Conservation (phyloP, 2,113 vertebrate species). For the Misgurnus mizolepis region DNA sequence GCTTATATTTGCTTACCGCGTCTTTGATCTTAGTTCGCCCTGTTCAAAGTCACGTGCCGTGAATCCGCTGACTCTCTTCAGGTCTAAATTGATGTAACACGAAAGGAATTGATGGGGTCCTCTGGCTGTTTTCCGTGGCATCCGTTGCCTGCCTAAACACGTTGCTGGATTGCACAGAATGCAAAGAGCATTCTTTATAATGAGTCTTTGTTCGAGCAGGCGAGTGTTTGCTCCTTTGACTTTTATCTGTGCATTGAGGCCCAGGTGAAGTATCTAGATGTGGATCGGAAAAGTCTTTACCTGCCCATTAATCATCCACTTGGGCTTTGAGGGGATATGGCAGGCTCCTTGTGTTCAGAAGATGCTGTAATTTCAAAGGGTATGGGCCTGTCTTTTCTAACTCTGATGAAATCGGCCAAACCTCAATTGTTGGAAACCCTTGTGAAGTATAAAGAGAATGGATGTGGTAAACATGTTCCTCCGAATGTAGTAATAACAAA, state of each 20-base stretch:
- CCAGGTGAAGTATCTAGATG: constrained; percentile 25
- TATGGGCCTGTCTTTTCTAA: background rate
- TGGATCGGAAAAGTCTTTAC: constrained; percentile 25
- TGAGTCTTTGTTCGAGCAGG: constrained; percentile 44
- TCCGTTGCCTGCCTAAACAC: constrained; percentile 48
- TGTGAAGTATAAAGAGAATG: constrained; percentile 20
- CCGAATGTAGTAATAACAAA: too few relatives aligned
- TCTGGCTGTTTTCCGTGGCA: background rate
- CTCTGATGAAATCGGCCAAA: background rate
- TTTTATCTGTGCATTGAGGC: constrained; percentile 28
- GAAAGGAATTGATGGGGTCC: constrained; percentile 28
- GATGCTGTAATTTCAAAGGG: constrained; percentile 5
- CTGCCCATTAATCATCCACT: constrained; percentile 35
- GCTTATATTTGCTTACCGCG: constrained; percentile 33
- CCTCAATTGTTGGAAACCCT: background rate
- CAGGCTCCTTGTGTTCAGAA: background rate
- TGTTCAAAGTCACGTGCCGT: constrained; percentile 25
- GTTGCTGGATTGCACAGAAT: constrained; percentile 51
- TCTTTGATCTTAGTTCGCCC: constrained; percentile 49
- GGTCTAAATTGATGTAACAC: constrained; percentile 32
- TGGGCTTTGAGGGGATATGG: constrained; percentile 29
- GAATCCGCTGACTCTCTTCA: constrained; percentile 43
- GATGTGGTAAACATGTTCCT: background rate
- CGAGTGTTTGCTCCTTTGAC: constrained; percentile 25
- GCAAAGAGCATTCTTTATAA: constrained; percentile 30